Percentiles rank a stretch among this genome's conserved stretches.
Evolutionary conservation across 2,888 invertebrate genomes (phyloP).

Genomic region (Drosophila lacicola): DNA sequence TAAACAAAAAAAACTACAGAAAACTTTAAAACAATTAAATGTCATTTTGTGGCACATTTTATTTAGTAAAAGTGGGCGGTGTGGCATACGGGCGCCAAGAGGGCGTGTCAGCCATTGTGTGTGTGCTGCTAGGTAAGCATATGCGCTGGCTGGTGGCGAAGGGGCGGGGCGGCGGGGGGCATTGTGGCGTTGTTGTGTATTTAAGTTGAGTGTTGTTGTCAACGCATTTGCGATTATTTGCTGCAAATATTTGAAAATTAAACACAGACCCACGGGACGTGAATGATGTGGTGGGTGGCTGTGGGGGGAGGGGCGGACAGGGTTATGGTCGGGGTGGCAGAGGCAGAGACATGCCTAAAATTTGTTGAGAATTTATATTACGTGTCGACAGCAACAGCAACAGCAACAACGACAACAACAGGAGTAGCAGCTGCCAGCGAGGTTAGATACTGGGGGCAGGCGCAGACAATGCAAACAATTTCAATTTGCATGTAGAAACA

Average conservation of each 20-base stretch:
- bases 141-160: no score
- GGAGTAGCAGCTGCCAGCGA: constrained; percentile 53
- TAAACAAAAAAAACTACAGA: constrained; percentile 6
- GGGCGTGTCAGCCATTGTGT: constrained; percentile 27
- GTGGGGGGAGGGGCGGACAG: neutral
- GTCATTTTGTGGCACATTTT: constrained; percentile 77
- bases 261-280: constrained; percentile 47
- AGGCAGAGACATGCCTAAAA: constrained; percentile 59
- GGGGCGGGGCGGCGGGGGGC: neutral
- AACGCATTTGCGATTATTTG: constrained; percentile 72
- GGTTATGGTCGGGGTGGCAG: neutral
- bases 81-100: constrained; percentile 10
- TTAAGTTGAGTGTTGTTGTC: constrained; percentile 66
- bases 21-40: constrained; percentile 68
- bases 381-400: constrained; percentile 70
- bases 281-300: constrained; percentile 12
- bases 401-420: constrained; percentile 33
- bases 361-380: constrained; percentile 76
- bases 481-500: constrained; percentile 77
- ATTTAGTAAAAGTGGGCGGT: constrained; percentile 58
- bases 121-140: neutral
- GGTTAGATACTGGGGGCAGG: constrained; percentile 62
- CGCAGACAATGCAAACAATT: constrained; percentile 77
- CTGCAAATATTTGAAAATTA: constrained; percentile 77
- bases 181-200: constrained; percentile 28